These are phyloP conservation scores for Chaenogobius annularis DNA, from an alignment of 2,113 vertebrate genomes.

Conservation along the genomic window DNA sequence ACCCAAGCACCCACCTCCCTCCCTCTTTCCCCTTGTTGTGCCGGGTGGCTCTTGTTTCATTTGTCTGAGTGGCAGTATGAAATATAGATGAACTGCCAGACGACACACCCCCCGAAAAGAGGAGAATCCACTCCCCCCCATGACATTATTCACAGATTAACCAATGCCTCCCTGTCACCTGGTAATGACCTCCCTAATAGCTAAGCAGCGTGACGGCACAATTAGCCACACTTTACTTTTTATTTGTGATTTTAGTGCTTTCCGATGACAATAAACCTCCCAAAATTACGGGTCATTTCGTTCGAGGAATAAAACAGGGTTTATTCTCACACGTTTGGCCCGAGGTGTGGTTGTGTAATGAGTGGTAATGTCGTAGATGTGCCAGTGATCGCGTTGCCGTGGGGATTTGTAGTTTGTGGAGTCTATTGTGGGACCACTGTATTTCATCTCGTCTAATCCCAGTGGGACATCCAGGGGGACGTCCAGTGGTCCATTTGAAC, in stretches of 20 bases:
- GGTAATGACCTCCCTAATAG: constrained; percentile 70
- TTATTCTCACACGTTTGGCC: constrained; percentile 53
- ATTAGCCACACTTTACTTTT: constrained; percentile 55
- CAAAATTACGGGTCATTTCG: constrained; percentile 23
- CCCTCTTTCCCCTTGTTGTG: constrained; percentile 71
- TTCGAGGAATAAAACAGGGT: constrained; percentile 31
- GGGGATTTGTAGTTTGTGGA: constrained; percentile 63
- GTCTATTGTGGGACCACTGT: constrained; percentile 65
- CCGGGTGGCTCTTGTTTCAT: constrained; percentile 99
- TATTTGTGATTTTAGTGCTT: constrained; percentile 36
- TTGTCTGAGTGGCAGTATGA: constrained; percentile 99
- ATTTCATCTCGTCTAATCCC: constrained; percentile 67
- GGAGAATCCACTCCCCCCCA: constrained; percentile 65
- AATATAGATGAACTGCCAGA: constrained; percentile 99
- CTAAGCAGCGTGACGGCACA: constrained; percentile 61
- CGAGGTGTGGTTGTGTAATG: constrained; percentile 62
- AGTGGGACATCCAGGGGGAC: constrained; percentile 58
- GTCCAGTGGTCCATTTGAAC: constrained; percentile 68
- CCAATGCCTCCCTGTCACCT: constrained; percentile 72
- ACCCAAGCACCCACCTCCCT: background rate
- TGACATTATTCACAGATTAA: constrained; percentile 97
- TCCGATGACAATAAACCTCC: constrained; percentile 37
- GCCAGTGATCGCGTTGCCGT: constrained; percentile 62
- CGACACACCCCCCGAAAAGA: constrained; percentile 65
- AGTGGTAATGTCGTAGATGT: constrained; percentile 58